Conservation (phyloP, 2,113 vertebrate species). For the Falcunculus frontatus region DNA sequence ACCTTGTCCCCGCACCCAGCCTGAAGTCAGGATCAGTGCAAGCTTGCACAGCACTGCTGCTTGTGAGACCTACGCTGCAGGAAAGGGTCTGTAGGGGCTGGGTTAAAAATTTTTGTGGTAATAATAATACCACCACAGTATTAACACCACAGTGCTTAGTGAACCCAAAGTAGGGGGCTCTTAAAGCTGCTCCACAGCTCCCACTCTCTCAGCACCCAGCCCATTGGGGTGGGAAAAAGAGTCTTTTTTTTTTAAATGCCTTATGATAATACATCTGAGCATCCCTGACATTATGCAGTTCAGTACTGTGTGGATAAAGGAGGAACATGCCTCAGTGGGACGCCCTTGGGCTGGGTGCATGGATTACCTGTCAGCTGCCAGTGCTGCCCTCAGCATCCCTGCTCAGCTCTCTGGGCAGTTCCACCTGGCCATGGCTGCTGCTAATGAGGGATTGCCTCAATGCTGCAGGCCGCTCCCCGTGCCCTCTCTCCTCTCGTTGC, state of each 20-base stretch:
- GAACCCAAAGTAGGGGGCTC: background rate
- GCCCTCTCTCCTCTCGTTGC: background rate
- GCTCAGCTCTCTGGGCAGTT: background rate
- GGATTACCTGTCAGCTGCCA: rapidly evolving
- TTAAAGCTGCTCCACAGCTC: background rate
- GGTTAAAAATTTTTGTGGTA: background rate
- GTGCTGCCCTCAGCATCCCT: background rate
- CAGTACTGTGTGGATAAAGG: background rate
- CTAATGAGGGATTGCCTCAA: rapidly evolving
- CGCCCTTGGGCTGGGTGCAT: background rate
- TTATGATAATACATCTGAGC: background rate
- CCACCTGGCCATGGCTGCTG: background rate
- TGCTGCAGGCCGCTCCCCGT: rapidly evolving
- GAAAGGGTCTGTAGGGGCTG: background rate
- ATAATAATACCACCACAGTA: background rate
- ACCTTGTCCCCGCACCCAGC: background rate
- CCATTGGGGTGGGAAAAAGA: background rate
- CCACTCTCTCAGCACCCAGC: rapidly evolving
- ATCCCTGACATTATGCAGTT: background rate
- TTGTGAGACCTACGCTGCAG: background rate
- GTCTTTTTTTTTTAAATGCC: background rate
- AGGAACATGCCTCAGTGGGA: rapidly evolving
- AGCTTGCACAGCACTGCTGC: background rate
- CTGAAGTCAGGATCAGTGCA: background rate
- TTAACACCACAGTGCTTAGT: background rate